Conservation (phyloP, 2,888 invertebrate genomes). For the Lycocerus yunnanus region DNA sequence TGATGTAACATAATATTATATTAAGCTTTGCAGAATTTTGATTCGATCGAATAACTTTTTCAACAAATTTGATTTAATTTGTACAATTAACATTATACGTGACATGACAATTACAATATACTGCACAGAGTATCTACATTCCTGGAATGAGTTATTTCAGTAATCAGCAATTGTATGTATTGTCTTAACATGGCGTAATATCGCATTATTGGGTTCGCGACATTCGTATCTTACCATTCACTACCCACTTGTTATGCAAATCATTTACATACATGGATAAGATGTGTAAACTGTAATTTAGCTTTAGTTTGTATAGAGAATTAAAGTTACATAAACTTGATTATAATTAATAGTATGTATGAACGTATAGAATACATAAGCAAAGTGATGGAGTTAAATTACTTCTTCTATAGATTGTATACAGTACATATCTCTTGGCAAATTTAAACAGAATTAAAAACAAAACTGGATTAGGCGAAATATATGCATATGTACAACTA, state of each 20-base stretch:
- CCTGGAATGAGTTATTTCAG: conserved; percentile 24
- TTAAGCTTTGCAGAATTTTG: not conserved
- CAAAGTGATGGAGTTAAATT: not conserved
- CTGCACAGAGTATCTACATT: conserved; percentile 10
- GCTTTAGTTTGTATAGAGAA: conserved; percentile 18
- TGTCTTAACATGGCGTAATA: conserved; percentile 24
- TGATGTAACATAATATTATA: not conserved
- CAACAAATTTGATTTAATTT: not conserved
- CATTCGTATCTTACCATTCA: conserved; percentile 11
- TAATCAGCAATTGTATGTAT: conserved; percentile 25
- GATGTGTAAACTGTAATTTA: conserved; percentile 10
- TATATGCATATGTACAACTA: too few relatives aligned
- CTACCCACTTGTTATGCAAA: conserved; percentile 14
- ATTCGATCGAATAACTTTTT: not conserved
- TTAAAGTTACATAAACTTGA: conserved; percentile 15
- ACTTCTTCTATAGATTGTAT: not conserved
- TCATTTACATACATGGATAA: conserved; percentile 17
- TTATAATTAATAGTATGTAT: not conserved
- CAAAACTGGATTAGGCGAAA: too few relatives aligned
- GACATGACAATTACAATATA: conserved; percentile 22
- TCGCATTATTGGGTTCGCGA: conserved; percentile 18
- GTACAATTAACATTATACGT: conserved; percentile 22
- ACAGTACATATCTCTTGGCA: too few relatives aligned
- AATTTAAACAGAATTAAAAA: too few relatives aligned
- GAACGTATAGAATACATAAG: not conserved